Base-by-base conservation (phyloP, 2,113 vertebrate genomes). In the Mustelus asterias region DNA sequence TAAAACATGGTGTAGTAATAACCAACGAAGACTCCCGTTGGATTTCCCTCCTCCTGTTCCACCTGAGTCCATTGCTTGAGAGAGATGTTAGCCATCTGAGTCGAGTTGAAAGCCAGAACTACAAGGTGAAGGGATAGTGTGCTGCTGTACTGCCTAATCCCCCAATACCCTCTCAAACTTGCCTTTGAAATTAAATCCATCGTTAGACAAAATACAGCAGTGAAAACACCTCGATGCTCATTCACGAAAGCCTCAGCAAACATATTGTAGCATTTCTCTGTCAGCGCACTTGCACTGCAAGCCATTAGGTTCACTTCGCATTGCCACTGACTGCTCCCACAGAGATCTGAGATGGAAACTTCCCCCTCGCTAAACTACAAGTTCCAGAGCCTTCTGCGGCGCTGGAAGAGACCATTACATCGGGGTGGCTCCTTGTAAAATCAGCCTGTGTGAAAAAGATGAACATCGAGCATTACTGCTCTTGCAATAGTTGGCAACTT, bases 311-410 rank as follows among this genome's bases (percentile, higher is more conserved):
- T 16, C 20, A n/a, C 10, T 63, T 20, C 65, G 6, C 78, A 83
- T 33, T 1, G 48, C 48, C 48, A 54, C 80, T 5, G 60, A 41
- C 37, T 44, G 37, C 41, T 83, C 20, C 18, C 37, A 7, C n/a
- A 83, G 18, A 83, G 5, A 93, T 20, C 89, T 93, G 89, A 93
- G 60, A 93, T 65, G 60, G 33, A 65, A 92, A 93, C 89, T 63
- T 37, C 33, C 33, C 5, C 89, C 72, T 76, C 6, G 22, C 3
- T 90, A 67, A 37, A 93, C 89, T 93, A 93, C 89, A 93, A 93
- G 65, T 41, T 60, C 89, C 89, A 93, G 89, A 22, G 33, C 7
- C 16, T n/a, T 60, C 60, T 60, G 60, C 89, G 89, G 89, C 33
- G 20, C 33, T 60, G 89, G 89, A 93, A 93, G 58, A 41, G 65